A percentile compares a stretch with the other conserved stretches of the same genome.
Evolutionary conservation across 2,888 invertebrate species (phyloP).

Genomic region (Andrena trimmerana): DNA sequence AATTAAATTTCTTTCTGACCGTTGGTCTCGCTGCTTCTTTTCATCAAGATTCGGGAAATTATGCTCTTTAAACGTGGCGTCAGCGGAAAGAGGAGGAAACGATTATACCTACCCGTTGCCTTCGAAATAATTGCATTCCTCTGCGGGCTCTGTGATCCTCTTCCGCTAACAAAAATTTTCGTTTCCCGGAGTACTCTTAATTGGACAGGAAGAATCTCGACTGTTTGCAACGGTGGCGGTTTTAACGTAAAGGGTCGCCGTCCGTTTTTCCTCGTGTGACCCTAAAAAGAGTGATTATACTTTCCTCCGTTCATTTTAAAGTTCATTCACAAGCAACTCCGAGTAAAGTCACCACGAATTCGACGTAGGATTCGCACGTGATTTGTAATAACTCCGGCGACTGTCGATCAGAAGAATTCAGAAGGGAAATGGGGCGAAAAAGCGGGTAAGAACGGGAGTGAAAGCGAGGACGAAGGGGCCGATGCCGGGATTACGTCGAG

Average conservation of each 20-base stretch:
- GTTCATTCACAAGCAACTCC: too few species aligned
- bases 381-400: not conserved
- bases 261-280: not conserved
- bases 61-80: slow-evolving; percentile 46
- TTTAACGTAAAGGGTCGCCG: not conserved
- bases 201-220: slow-evolving; percentile 23
- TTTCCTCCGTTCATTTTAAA: not conserved
- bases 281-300: not conserved
- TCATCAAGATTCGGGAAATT: slow-evolving; percentile 48
- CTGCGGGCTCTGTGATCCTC: not conserved
- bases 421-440: slow-evolving; percentile 10
- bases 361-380: not conserved
- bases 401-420: not conserved
- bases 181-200: slow-evolving; percentile 29
- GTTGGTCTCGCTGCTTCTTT: slow-evolving; percentile 39
- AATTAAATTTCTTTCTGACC: slow-evolving; percentile 74
- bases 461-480: not conserved
- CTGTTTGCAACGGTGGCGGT: not conserved
- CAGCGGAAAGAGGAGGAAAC: slow-evolving; percentile 47
- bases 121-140: slow-evolving; percentile 51
- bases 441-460: not conserved
- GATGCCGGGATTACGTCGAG: slow-evolving; percentile 34
- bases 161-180: not conserved
- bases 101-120: slow-evolving; percentile 37
- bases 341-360: not conserved